Evolutionary conservation across 2,113 vertebrate species (phyloP), one percentile per base, ranked within the genome.

Genomic region (Elaphurus davidianus): DNA sequence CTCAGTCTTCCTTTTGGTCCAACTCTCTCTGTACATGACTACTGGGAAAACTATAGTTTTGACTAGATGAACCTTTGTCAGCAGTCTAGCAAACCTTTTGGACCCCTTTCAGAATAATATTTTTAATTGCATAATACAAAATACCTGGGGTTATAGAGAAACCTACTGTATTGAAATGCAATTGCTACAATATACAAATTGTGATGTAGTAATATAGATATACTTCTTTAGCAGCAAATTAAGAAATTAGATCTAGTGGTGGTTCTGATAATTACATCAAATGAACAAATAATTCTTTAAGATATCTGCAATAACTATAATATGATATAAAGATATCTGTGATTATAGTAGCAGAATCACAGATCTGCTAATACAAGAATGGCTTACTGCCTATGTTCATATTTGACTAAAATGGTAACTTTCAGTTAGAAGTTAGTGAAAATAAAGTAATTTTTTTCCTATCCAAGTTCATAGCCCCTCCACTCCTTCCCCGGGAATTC

Each of bases 91-190:
- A 23, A 94, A 90, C 52, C 81, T 79, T 67, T 40, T 74, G 10
- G 19, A 83, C 23, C 23, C 28, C 17, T 86, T 50, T 83, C 52
- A 95, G 50, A 90, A 88, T 86, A 84, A 23, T 96, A 76, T 92
- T 96, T 94, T 91, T 96, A 89, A 64, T 93, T 97, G 50, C 43
- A 64, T 92, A 86, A 97, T 84, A 87, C 94, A 97, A 82, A 88
- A 54, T 67, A 82, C 7, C 87, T 64, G 83, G 62, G 19, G 52
- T 96, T 87, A 85, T 43, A 95, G 50, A 94, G 55, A 79, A 96
- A 57, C 33, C 30, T 87, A 1, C 90, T 98, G 50, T 86, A 84
- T 87, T 79, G 67, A 96, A 96, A 96, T 94, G 60, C 16, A 83
- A 2, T 82, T 91, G 83, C 19, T 40, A 86, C 91, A 87, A 16